Percentiles rank a stretch among this genome's conserved stretches.
Evolutionary conservation across 2,797 vertebrate species (phyloP).

Genomic region (Sebastes itinus): DNA sequence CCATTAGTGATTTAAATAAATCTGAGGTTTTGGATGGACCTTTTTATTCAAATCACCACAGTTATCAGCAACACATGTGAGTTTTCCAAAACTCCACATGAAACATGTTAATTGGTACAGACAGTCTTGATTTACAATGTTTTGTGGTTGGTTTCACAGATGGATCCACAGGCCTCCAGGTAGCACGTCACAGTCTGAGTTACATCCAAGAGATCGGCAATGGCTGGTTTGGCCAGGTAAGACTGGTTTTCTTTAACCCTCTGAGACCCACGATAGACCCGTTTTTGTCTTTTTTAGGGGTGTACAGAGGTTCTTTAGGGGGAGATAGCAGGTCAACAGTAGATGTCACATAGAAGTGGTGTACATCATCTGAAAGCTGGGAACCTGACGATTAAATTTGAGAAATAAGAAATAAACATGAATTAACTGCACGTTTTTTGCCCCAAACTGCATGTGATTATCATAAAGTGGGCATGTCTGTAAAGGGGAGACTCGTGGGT

Average conservation of each 20-base stretch:
- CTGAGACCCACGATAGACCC: too few species aligned
- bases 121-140: not conserved
- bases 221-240: conserved; percentile 98
- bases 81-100: not conserved
- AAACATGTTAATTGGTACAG: not conserved
- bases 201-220: conserved; percentile 98
- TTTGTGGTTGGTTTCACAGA: conserved; percentile 78
- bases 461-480: too few species aligned
- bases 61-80: not conserved
- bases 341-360: too few species aligned
- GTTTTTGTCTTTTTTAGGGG: too few species aligned
- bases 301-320: rapidly evolving
- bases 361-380: too few species aligned
- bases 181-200: conserved; percentile 93
- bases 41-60: not conserved
- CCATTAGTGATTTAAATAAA: not conserved
- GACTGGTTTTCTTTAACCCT: not conserved
- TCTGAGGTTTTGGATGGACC: not conserved
- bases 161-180: conserved; percentile 85
- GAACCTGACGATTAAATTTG: too few species aligned
- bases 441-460: too few species aligned
- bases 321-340: too few species aligned
- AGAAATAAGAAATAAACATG: too few species aligned
- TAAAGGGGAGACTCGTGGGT: too few species aligned
- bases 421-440: too few species aligned